Base-by-base conservation (phyloP, 2,113 vertebrate species). In the Pseudopodoces humilis region DNA sequence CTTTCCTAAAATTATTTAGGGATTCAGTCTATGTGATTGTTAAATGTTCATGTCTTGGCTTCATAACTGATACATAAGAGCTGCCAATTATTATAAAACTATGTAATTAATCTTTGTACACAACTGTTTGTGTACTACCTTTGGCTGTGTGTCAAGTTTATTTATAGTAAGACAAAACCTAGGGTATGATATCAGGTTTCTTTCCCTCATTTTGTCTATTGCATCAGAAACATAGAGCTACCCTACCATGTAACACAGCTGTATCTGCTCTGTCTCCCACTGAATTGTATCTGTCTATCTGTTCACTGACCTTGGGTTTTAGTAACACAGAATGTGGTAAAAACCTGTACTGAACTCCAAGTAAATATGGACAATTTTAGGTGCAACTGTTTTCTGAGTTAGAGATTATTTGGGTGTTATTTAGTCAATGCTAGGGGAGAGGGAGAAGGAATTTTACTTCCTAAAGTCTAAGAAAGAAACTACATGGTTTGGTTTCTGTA, bases 241-340 rank as follows among this genome's bases (percentile, higher is more conserved):
- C 46, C 9, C 17, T 12, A 46, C 7, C 9, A 25, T 0, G 0
- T 55, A 35, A 46, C 22, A 43, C 1, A 75, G 6, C 15, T 53
- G 11, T 21, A 74, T 11, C n/a, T 65, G 24, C 21, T 62, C 37
- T 20, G 3, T 13, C 15, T 89, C 43, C 6, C 5, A 28, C 35
- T 1, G 1, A 59, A 55, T 13, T 16, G 2, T 28, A 3, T n/a
- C 23, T 30, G 7, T 43, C 11, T 56, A 2, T 39, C 20, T 80
- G 9, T 46, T 68, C 65, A 39, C 39, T 21, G 28, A 37, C 37
- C 15, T 30, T 41, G 28, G 14, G 9, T 28, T 72, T 80, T 30
- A 55, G 27, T 46, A 55, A 47, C 11, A 39, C 6, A 15, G 10
- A 52, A 9, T 5, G 37, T 9, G 35, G 9, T 50, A 72, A 33